These are phyloP conservation scores for Coregonus ussuriensis DNA, from an alignment of 2,797 vertebrate species.

Conservation along the genomic window DNA sequence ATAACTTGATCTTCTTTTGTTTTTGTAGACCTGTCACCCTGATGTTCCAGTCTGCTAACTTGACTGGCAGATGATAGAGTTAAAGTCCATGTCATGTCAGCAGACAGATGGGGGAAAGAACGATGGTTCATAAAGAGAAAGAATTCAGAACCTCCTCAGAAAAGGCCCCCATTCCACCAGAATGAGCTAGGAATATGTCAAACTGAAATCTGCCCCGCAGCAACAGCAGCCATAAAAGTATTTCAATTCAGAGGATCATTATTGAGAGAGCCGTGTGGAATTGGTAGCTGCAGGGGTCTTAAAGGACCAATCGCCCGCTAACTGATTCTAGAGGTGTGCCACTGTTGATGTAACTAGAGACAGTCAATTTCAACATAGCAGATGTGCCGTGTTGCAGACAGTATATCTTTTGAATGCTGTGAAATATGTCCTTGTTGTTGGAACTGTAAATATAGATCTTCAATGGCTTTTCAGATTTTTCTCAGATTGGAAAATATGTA, in stretches of 20 bases:
- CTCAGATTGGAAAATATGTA: neutral
- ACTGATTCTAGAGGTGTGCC: neutral
- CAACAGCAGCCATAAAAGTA: neutral
- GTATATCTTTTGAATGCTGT: neutral
- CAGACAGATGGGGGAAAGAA: neutral
- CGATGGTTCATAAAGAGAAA: neutral
- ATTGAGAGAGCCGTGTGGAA: neutral
- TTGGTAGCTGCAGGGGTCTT: neutral
- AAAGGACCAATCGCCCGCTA: neutral
- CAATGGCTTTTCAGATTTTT: neutral
- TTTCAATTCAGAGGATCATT: constrained; percentile 1
- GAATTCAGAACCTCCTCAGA: neutral
- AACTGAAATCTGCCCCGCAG: constrained; percentile 1
- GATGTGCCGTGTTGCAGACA: neutral
- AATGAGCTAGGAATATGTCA: neutral
- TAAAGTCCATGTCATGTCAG: neutral
- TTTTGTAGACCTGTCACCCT: neutral
- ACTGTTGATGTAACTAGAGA: neutral
- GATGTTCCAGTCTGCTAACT: neutral
- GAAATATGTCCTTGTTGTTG: neutral
- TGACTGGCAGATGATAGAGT: constrained; percentile 4
- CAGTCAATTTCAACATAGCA: neutral
- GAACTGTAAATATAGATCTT: neutral
- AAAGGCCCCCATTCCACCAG: neutral
- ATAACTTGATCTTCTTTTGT: neutral